Evolutionary conservation across 2,888 invertebrate species (phyloP).

Genomic region (Agrochola macilenta): DNA sequence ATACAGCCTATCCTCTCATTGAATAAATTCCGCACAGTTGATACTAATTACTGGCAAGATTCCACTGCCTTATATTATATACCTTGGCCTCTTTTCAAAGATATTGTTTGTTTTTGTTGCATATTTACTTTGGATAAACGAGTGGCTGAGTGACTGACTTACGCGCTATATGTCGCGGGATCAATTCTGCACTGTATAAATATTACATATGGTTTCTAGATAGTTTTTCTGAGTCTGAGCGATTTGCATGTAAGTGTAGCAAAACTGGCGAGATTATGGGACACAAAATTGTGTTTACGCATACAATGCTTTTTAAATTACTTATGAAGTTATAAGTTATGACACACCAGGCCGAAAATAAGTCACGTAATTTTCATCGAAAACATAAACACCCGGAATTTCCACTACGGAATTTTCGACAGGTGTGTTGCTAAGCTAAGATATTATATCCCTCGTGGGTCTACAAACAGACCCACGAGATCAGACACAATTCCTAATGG

Average conservation of each 20-base stretch:
- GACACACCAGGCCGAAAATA: background rate
- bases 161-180: background rate
- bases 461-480: background rate
- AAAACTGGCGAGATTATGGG: background rate
- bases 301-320: background rate
- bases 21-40: constrained; percentile 45
- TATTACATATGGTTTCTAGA: background rate
- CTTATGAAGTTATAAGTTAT: too few relatives aligned
- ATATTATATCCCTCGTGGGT: too few relatives aligned
- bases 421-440: background rate
- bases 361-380: background rate
- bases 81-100: constrained; percentile 56
- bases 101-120: constrained; percentile 42
- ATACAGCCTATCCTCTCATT: constrained; percentile 31
- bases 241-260: background rate
- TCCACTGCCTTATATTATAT: constrained; percentile 37
- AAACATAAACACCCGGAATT: background rate
- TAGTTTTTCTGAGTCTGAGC: background rate
- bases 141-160: constrained; percentile 5
- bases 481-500: background rate
- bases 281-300: background rate
- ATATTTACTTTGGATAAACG: constrained; percentile 27
- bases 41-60: constrained; percentile 51
- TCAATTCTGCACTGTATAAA: background rate
- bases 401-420: too few relatives aligned